Evolutionary conservation across 64 coral and sea anemone species (phyloP), one percentile per base, ranked within the genome.

Genomic region (Pachyseris speciosa): DNA sequence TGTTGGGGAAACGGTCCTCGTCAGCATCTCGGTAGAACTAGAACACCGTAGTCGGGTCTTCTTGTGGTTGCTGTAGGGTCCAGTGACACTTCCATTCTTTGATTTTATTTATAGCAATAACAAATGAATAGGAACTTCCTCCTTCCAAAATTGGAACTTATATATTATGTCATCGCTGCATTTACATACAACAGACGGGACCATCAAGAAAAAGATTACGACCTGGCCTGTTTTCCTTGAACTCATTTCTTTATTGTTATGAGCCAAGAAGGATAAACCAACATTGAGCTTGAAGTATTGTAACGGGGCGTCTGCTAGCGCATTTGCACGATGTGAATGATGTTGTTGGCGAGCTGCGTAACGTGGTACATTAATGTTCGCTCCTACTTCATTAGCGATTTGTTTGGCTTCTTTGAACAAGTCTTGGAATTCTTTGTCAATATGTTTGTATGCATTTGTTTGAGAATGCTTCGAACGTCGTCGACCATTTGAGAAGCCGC

Each of bases 261-360:
- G 80, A 51, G 86, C 88, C 47, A 91, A 43, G 76, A 91, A 78
- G 12, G 64, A 75, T 66, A 90, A 79, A 57, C 72, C 72, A 63
- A 90, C 30, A 66, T 78, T 53, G 8, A 42, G 43, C 67, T 78
- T 69, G 47, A 69, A 83, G 44, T 81, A 91, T 68, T 91, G 75
- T 51, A 55, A 49, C 31, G 89, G 60, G 1, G 76, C 59, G 7
- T 44, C 36, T 52, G 76, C 49, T 26, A 25, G 40, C 38, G 55
- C 45, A 75, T 91, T 91, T 25, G 43, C 70, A 78, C 76, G 72
- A 20, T 91, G 74, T 25, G 43, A 50, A 78, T 61, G 72, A 20
- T 91, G 74, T 12, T 13, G 44, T 91, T 91, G 88, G 64, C 12
- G 37, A 67, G 50, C 8, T 33, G 61, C 58, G 44, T 83, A 42